Conservation (phyloP, 2,113 vertebrate species). For the Aspiorhynchus laticeps region DNA sequence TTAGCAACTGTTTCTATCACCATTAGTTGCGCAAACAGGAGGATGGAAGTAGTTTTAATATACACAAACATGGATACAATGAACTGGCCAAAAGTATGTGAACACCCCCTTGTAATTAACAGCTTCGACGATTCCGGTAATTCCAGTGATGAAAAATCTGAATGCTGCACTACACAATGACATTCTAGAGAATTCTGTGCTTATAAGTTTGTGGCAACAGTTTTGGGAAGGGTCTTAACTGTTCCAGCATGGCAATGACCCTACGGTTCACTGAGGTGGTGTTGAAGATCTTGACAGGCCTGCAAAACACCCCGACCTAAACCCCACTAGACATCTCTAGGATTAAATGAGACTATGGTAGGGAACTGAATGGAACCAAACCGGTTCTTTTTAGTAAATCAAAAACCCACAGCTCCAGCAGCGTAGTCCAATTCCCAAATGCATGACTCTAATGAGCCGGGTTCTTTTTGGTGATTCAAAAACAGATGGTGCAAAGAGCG, state of each 20-base stretch:
- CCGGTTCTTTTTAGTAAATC: too few species aligned
- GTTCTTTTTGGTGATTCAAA: background rate
- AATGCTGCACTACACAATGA: too few species aligned
- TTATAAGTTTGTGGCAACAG: background rate
- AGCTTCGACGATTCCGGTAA: background rate
- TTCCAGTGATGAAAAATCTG: background rate
- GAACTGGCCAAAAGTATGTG: background rate
- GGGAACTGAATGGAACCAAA: background rate
- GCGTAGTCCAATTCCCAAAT: background rate
- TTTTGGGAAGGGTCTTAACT: background rate
- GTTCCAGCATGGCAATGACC: background rate
- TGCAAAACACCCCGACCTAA: background rate
- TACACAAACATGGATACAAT: background rate
- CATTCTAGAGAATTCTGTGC: background rate
- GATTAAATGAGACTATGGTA: background rate
- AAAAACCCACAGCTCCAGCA: background rate
- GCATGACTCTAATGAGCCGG: background rate
- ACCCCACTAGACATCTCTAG: background rate
- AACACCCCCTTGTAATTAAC: background rate
- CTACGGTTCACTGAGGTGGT: background rate
- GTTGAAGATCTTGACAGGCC: background rate
- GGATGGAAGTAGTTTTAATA: background rate
- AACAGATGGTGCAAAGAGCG: too few species aligned
- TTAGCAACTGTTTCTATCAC: constrained; percentile 41
- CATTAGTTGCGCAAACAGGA: constrained; percentile 38